Evolutionary conservation across 1,140 invertebrate genomes (phyloP).

Genomic region (Solenopsis invicta): DNA sequence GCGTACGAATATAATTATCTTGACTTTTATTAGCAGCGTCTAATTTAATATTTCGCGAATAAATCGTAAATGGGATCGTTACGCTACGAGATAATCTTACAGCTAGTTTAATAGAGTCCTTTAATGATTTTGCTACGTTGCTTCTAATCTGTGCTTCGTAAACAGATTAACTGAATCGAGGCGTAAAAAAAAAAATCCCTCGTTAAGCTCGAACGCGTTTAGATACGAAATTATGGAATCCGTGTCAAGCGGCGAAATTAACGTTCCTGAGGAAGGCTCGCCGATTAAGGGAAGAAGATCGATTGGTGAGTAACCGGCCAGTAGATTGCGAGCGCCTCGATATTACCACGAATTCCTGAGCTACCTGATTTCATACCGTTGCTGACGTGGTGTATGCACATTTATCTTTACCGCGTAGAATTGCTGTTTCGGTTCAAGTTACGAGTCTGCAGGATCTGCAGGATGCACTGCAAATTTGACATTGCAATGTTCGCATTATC

Average conservation of each 20-base stretch:
- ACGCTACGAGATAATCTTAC: not conserved
- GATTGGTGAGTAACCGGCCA: constrained; percentile 36
- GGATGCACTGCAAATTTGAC: not conserved
- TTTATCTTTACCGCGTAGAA: constrained; percentile 41
- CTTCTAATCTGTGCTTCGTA: constrained; percentile 64
- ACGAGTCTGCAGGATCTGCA: not conserved
- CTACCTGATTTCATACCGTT: constrained; percentile 55
- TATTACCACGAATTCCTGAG: constrained; percentile 46
- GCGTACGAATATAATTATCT: constrained; percentile 1
- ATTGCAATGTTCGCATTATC: not conserved
- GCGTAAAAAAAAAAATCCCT: constrained; percentile 27
- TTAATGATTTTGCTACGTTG: constrained; percentile 1
- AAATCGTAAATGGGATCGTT: constrained; percentile 35
- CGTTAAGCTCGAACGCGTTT: not conserved
- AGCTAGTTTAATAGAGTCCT: not conserved
- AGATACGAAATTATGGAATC: constrained; percentile 62
- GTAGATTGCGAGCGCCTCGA: constrained; percentile 47
- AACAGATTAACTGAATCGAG: constrained; percentile 66
- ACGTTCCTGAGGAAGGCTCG: constrained; percentile 50
- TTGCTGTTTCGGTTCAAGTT: constrained; percentile 29
- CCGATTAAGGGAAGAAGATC: constrained; percentile 38
- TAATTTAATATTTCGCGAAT: not conserved
- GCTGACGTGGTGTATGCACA: constrained; percentile 45
- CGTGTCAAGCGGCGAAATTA: constrained; percentile 59
- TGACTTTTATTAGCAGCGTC: constrained; percentile 14